Conservation (phyloP, 1,140 invertebrate species). For the Neodiprion virginianus region DNA sequence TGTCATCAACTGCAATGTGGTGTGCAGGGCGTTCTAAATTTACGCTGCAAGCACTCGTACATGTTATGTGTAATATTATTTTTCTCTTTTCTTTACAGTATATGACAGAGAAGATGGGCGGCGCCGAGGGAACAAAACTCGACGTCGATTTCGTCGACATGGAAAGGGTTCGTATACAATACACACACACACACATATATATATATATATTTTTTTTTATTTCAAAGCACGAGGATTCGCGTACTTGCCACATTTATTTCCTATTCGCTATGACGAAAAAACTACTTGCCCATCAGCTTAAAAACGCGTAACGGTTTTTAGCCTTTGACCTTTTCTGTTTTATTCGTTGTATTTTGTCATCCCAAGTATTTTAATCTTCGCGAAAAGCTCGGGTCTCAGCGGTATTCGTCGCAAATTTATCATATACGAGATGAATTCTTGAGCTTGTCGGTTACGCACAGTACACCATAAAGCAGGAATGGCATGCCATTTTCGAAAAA, state of each 20-base stretch:
- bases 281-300: background rate
- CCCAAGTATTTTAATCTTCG: too few species aligned
- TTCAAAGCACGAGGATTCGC: background rate
- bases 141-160: slow-evolving; percentile 99
- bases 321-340: background rate
- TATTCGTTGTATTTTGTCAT: too few species aligned
- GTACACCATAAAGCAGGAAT: too few species aligned
- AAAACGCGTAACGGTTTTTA: background rate
- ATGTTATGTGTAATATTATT: background rate
- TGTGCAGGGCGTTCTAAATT: background rate
- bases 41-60: background rate
- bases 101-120: slow-evolving; percentile 99
- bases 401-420: too few species aligned
- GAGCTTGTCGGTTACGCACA: too few species aligned
- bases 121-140: slow-evolving; percentile 98
- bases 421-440: too few species aligned
- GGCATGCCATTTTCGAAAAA: too few species aligned
- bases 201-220: background rate
- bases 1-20: too few species aligned
- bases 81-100: slow-evolving; percentile 79
- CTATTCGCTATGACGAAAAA: background rate
- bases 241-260: slow-evolving; percentile 12
- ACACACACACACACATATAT: background rate
- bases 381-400: too few species aligned
- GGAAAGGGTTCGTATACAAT: slow-evolving; percentile 85